Evolutionary conservation across 2,113 vertebrate species (phyloP).

Genomic region (Hydrochoerus hydrochaeris): DNA sequence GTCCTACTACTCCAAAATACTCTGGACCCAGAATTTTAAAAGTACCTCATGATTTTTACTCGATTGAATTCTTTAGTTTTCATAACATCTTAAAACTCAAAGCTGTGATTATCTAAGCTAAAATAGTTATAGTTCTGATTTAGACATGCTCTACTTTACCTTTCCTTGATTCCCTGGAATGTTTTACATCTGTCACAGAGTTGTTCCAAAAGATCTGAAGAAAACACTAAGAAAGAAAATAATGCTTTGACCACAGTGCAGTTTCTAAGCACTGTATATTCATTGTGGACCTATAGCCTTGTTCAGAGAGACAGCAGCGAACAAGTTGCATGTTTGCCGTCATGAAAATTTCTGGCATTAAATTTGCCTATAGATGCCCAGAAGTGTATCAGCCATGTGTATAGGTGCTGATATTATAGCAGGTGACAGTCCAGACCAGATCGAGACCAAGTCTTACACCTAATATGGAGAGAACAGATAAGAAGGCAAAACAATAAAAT

Average conservation of each 20-base stretch:
- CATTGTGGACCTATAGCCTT: neutral
- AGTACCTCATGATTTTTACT: constrained; percentile 31
- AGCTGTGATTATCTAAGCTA: neutral
- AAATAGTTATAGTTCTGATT: constrained; percentile 24
- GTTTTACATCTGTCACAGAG: neutral
- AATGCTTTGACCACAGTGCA: neutral
- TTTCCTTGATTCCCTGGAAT: neutral
- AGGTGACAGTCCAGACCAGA: neutral
- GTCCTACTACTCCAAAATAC: neutral
- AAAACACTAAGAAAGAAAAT: neutral
- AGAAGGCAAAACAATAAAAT: neutral
- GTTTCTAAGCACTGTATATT: neutral
- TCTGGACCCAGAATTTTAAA: neutral
- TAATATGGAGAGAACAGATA: neutral
- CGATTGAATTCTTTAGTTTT: constrained; percentile 14
- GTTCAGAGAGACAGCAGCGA: neutral
- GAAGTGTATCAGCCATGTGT: neutral
- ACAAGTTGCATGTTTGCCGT: neutral
- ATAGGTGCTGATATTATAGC: neutral
- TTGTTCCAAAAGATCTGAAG: neutral
- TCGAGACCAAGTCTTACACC: neutral
- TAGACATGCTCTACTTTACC: neutral
- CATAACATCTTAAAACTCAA: constrained; percentile 14
- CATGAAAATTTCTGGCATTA: neutral
- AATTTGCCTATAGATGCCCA: neutral